Evolutionary conservation across 2,113 vertebrate species (phyloP).

Genomic region (Oenanthe oenanthe): DNA sequence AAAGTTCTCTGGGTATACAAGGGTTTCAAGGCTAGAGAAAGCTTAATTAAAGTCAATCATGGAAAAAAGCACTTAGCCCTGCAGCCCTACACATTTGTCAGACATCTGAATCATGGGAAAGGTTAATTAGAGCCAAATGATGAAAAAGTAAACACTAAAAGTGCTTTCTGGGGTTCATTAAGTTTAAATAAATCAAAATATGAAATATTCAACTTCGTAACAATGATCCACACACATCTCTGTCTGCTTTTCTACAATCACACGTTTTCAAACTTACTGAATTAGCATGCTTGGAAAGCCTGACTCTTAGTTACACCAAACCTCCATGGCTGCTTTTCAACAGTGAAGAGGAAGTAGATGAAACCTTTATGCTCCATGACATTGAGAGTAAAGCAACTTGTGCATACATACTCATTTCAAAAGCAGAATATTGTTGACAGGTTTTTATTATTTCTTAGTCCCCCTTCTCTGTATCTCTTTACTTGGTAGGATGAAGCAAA

Average conservation of each 20-base stretch:
- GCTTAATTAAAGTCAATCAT: constrained; percentile 75
- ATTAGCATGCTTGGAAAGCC: background rate
- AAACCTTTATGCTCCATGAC: background rate
- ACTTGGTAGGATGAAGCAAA: background rate
- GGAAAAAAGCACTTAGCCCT: constrained; percentile 63
- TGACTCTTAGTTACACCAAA: background rate
- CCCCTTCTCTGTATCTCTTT: background rate
- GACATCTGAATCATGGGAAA: constrained; percentile 70
- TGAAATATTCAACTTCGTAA: constrained; percentile 9
- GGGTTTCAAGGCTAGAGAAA: constrained; percentile 53
- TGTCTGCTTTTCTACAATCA: background rate
- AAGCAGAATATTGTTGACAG: background rate
- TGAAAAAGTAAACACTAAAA: constrained; percentile 68
- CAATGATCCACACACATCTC: background rate
- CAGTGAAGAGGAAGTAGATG: background rate
- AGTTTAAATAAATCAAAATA: constrained; percentile 67
- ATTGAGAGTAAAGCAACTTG: background rate
- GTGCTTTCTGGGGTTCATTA: constrained; percentile 55
- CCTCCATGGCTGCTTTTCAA: background rate
- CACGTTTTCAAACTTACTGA: background rate
- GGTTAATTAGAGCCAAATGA: constrained; percentile 71
- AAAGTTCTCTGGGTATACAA: constrained; percentile 63
- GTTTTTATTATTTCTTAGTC: background rate
- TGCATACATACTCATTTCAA: background rate
- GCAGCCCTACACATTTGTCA: constrained; percentile 62